phyloP scores from a whole-genome alignment of 2,113 vertebrate species.

The Neofelis nebulosa region DNA sequence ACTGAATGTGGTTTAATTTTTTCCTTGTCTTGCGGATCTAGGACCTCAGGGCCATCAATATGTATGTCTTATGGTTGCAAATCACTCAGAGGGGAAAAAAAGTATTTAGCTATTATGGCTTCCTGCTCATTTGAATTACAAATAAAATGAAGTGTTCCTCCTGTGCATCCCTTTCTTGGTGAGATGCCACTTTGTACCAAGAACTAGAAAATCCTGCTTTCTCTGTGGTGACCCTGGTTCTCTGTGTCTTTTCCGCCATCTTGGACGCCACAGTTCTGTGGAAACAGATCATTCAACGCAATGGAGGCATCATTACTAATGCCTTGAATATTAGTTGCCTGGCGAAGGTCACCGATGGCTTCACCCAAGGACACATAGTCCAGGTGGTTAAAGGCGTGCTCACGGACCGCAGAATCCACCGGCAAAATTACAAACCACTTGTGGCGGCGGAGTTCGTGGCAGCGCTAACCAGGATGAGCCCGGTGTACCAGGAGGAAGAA shows the following conservation, averaged over 20 bases:
- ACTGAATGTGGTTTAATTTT: rapidly evolving
- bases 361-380: conserved; percentile 87
- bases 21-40: background rate
- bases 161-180: rapidly evolving
- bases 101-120: rapidly evolving
- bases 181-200: rapidly evolving
- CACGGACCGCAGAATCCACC: conserved; percentile 82
- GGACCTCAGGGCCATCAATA: rapidly evolving
- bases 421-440: conserved; percentile 83
- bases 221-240: background rate
- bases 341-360: conserved; percentile 89
- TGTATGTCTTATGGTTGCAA: rapidly evolving
- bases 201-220: rapidly evolving
- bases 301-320: conserved; percentile 73
- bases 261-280: conserved; percentile 83
- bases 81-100: background rate
- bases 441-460: conserved; percentile 84
- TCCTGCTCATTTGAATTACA: background rate
- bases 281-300: conserved; percentile 84
- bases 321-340: conserved; percentile 86
- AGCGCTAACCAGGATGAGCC: conserved; percentile 82
- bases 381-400: conserved; percentile 80
- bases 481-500: conserved; percentile 90
- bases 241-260: background rate
- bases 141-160: rapidly evolving